Evolutionary conservation across 1,140 invertebrate species (phyloP), one percentile per base, ranked within the genome.

Genomic region (Drosophila murphyi): DNA sequence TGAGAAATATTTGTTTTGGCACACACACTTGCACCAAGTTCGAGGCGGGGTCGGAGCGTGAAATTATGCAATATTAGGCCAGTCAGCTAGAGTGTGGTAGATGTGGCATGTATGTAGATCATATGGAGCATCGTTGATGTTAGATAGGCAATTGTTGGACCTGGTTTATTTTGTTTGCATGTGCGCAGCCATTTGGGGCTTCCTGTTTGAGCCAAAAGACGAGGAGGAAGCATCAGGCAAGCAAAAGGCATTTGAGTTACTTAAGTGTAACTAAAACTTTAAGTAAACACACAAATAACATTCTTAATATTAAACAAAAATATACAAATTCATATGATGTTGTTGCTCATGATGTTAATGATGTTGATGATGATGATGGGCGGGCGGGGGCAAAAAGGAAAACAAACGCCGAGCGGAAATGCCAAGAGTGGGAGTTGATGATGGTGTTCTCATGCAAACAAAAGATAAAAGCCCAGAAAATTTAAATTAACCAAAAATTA

Each of bases 401-500:
- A 79, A 61, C 77, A 74, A 59, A 77, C 48, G 41, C 45, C 59
- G 28, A 85, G 72, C 81, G 81, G 82, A 87, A 87, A 82, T 57
- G 71, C 55, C 34, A 57, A 32, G 61, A 35, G 56, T 71, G 61
- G 20, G 61, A 55, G 61, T 47, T 47, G 61, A 4, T 47, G 60
- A 20, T 70, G 39, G 1, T 37, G 64, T 28, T n/a, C 60, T 63
- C 48, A 65, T 57, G 72, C 86, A 89, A 89, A 89, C 86, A 89
- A 90, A 80, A 86, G 86, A 89, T 90, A 89, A 89, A 90, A 89
- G 83, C 76, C 35, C 64, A 64, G 76, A 78, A 85, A 89, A 90
- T 90, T 90, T 89, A 89, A 90, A 90, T 89, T 90, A 89, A 85
- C 86, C 82, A 79, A 86, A 90, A 91, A 91, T 91, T 91, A 91